These are phyloP conservation scores for Caranx melampygus DNA, from an alignment of 2,113 vertebrate genomes.

Conservation along the genomic window DNA sequence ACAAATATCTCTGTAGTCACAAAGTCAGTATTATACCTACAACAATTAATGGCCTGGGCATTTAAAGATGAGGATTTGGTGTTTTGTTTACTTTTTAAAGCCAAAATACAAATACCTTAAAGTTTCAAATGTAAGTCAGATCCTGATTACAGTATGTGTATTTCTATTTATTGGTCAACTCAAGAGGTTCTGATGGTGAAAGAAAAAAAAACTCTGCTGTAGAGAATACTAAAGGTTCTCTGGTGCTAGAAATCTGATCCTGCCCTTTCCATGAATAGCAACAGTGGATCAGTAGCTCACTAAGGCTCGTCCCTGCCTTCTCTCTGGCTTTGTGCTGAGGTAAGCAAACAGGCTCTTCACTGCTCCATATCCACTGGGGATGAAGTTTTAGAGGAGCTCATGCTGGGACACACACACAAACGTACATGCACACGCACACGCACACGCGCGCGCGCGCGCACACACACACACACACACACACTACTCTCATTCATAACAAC, in stretches of 20 bases:
- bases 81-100: not conserved
- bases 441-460: constrained; percentile 24
- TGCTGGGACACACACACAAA: constrained; percentile 36
- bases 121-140: not conserved
- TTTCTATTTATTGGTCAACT: not conserved
- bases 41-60: not conserved
- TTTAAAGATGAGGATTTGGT: not conserved
- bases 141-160: not conserved
- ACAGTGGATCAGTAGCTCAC: constrained; percentile 40
- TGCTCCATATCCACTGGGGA: constrained; percentile 56
- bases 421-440: constrained; percentile 39
- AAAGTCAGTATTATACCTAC: not conserved
- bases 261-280: constrained; percentile 57
- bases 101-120: not conserved
- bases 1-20: not conserved
- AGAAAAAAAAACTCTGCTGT: constrained; percentile 11
- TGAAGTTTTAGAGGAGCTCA: constrained; percentile 58
- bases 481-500: constrained; percentile 56
- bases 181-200: not conserved
- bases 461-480: constrained; percentile 23
- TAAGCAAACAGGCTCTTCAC: constrained; percentile 64
- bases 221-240: constrained; percentile 20
- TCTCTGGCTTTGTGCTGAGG: constrained; percentile 67
- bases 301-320: constrained; percentile 37
- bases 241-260: constrained; percentile 43